Evolutionary conservation across 2,888 invertebrate genomes (phyloP).

Genomic region (Nomada ferruginata): DNA sequence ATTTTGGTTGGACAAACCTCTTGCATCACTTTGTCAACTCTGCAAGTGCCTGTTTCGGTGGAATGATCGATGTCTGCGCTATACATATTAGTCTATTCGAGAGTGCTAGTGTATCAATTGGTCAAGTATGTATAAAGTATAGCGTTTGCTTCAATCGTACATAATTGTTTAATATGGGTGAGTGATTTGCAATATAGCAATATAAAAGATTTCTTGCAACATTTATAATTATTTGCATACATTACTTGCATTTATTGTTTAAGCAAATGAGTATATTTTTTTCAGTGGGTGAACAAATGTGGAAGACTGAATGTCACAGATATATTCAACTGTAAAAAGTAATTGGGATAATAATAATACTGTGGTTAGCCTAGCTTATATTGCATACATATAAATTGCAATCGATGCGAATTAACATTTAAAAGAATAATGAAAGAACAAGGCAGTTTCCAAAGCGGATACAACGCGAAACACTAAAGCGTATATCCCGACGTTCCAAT

Average conservation of each 20-base stretch:
- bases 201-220: too few species aligned
- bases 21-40: slow-evolving; percentile 10
- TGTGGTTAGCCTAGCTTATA: too few species aligned
- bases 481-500: background rate
- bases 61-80: slow-evolving; percentile 10
- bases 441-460: background rate
- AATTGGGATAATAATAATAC: too few species aligned
- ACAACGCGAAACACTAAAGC: background rate
- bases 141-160: background rate
- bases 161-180: slow-evolving; percentile 11
- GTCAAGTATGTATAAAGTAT: background rate
- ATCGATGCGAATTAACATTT: too few species aligned
- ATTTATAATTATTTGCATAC: too few species aligned
- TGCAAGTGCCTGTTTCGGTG: background rate
- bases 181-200: too few species aligned
- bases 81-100: background rate
- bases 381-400: too few species aligned
- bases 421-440: background rate
- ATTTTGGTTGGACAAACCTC: background rate
- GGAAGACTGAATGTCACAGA: too few species aligned
- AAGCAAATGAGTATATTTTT: too few species aligned
- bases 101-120: background rate
- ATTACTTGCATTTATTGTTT: too few species aligned
- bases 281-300: too few species aligned
- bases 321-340: too few species aligned